Base-by-base conservation (phyloP, 1,140 invertebrate species). In the Drosophila kikkawai region DNA sequence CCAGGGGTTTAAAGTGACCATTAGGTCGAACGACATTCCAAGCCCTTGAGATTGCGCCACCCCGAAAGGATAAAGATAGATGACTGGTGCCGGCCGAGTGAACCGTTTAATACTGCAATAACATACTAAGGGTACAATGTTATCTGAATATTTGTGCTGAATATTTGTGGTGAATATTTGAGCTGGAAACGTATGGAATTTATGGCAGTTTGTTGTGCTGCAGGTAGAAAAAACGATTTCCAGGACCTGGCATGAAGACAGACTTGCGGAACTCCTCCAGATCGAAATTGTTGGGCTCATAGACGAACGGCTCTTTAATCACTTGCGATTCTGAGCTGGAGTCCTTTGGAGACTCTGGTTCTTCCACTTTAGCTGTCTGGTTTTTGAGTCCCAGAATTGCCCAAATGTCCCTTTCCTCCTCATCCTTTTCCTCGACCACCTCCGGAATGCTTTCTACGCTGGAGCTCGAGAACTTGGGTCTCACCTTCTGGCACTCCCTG, bases 391-490 rank as follows among this genome's bases (percentile, higher is more conserved):
- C 81, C 7, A 81, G 26, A 3, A 44, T 45, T 8, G 71, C 39
- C 85, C 85, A 88, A 37, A 90, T 79, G 29, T 90, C 85, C 8
- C 37, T 67, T 17, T 90, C 85, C 45, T 90, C 50, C 42, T 73
- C 59, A 9, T 60, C 64, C 12, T 39, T 56, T 2, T 70, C 60
- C 22, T 45, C 64, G 9, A 60, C 15, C 13, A 48, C 41, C 6
- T 26, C 51, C 26, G 17, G 1, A 9, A 48, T 39, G 9, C 41
- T 17, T 0, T 63, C 17, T 0, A 42, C 15, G 7, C 5, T 19
- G 44, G 37, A 56, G 26, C 42, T 26, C 5, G 56, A 60, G 9
- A 34, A 11, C 11, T 48, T 17, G 12, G 70, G 65, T 15, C 53
- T 19, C 3, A 17, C 7, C 11, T 8, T 64, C 7, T 8, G 26